Percentiles rank a stretch among this genome's conserved stretches.
Conservation (phyloP, 1,140 invertebrate genomes). For the Forficula auricularia region DNA sequence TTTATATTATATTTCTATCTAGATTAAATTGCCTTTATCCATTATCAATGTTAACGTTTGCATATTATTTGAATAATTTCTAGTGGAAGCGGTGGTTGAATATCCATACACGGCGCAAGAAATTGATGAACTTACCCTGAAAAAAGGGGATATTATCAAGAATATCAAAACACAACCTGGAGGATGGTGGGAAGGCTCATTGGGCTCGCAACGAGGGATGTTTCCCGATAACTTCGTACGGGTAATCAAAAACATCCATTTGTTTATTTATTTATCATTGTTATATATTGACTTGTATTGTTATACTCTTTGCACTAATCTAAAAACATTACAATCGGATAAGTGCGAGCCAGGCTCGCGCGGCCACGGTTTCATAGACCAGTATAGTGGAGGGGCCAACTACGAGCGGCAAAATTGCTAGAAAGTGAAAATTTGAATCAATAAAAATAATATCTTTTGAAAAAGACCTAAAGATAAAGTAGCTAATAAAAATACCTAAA, state of each 20-base stretch:
- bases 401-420: too few relatives aligned
- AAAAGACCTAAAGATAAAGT: too few relatives aligned
- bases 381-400: too few relatives aligned
- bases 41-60: neutral
- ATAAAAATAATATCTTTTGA: too few relatives aligned
- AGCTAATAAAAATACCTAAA: too few relatives aligned
- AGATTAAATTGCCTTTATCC: neutral
- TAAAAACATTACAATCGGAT: too few relatives aligned
- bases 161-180: conserved; percentile 66
- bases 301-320: too few relatives aligned
- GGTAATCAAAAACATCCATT: conserved; percentile 26
- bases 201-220: conserved; percentile 73
- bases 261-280: conserved; percentile 6
- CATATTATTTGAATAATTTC: conserved; percentile 15
- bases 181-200: conserved; percentile 94
- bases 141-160: conserved; percentile 76
- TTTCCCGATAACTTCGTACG: conserved; percentile 96
- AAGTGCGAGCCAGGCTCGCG: too few relatives aligned
- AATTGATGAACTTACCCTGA: conserved; percentile 65
- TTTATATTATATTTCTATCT: neutral
- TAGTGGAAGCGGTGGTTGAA: conserved; percentile 62
- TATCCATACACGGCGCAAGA: conserved; percentile 66
- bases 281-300: too few relatives aligned
- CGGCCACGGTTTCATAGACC: too few relatives aligned
- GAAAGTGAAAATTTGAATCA: too few relatives aligned